Evolutionary conservation across 2,888 invertebrate genomes (phyloP), one percentile per base, ranked within the genome.

Genomic region (Psylliodes chrysocephalus): DNA sequence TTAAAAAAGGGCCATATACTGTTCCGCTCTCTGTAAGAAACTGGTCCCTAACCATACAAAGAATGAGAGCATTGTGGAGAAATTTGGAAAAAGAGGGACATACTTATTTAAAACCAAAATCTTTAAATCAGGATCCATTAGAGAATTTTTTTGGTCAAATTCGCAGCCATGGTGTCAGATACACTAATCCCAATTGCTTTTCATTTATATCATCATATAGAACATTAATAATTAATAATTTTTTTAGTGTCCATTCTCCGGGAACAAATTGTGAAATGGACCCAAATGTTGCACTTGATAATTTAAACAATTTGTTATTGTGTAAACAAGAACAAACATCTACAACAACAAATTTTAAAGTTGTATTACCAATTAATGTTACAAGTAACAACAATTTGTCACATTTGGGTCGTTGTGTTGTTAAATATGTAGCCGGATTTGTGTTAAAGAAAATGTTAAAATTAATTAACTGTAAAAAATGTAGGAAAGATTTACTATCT

Each of bases 101-200:
- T 46, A 52, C 66, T 18, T 67, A 67, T 57, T 18, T 70, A 4
- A 49, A 14, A 15, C 35, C 61, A 19, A 61, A 70, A 40, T 59
- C 46, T 59, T 55, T 69, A 0, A 71, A 71, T 46, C 69, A 70
- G 53, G 71, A 73, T 54, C 66, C 68, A 1, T 14, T 71, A n/a
- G 71, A 70, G 64, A 69, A 66, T 47, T 73, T 68, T 56, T 73
- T 73, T 61, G 68, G 65, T 7, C 38, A 56, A 18, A 57, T 71
- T 28, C 51, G 70, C n/a, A 65, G 64, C 33, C 71, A 71, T 40
- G 70, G 69, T 3, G 15, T 64, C 2, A 17, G 72, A 35, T 60
- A 68, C 52, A 65, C 56, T 5, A 69, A 67, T 44, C 70, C 70
- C 3, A 64, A 64, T 0, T 62, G 59, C 28, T 40, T 18, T 7